Evolutionary conservation across 1,140 invertebrate genomes (phyloP).

Genomic region (Heliconius congener): DNA sequence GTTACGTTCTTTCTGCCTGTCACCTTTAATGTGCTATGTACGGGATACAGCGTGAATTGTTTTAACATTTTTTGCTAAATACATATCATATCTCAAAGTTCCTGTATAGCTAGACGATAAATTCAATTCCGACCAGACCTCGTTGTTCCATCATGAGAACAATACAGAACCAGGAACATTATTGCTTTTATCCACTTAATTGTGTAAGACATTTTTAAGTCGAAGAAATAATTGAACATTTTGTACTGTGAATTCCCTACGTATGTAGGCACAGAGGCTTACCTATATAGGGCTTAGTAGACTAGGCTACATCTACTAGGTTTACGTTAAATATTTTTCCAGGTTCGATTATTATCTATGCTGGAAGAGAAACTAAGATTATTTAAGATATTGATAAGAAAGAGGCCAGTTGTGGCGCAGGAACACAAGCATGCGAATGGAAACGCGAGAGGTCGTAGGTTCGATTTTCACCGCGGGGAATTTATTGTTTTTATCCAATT

Average conservation of each 20-base stretch:
- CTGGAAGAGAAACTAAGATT: background rate
- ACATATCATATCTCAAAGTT: background rate
- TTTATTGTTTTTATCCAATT: conserved; percentile 10
- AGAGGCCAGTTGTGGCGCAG: too few relatives aligned
- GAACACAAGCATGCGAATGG: too few relatives aligned
- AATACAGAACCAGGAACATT: conserved; percentile 12
- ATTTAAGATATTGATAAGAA: background rate
- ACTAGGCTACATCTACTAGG: background rate
- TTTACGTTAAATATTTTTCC: background rate
- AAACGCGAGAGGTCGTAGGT: too few relatives aligned
- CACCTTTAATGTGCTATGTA: too few relatives aligned
- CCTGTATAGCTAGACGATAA: conserved; percentile 5
- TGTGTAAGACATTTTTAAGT: background rate
- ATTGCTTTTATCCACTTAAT: conserved; percentile 17
- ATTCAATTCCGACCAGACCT: conserved; percentile 15
- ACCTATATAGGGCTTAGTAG: too few relatives aligned
- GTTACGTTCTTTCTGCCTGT: too few relatives aligned
- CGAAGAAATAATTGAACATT: background rate
- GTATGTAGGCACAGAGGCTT: background rate
- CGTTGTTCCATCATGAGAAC: background rate
- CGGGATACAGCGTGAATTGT: too few relatives aligned
- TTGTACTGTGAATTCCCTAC: background rate
- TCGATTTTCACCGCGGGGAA: too few relatives aligned
- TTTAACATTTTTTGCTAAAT: background rate
- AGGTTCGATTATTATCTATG: background rate